phyloP scores from a whole-genome alignment of 2,888 invertebrate species.

The Bellardia bayeri region DNA sequence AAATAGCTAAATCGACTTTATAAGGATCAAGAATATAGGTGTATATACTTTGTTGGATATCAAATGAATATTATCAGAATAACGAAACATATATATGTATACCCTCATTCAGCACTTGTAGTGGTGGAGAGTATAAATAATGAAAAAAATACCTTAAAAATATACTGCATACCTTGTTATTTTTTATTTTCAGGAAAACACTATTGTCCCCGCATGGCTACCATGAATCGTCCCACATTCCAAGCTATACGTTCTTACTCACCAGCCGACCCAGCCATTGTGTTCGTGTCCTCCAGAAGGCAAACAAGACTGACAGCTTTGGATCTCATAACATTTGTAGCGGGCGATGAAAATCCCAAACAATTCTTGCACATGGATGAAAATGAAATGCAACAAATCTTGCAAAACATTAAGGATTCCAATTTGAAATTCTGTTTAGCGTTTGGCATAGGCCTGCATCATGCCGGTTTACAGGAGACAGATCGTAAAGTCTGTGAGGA shows the following conservation, averaged over 20 bases:
- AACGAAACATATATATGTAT: too few species aligned
- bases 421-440: constrained; percentile 96
- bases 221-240: constrained; percentile 99
- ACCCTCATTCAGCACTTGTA: too few species aligned
- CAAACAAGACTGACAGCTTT: constrained; percentile 98
- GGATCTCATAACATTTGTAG: constrained; percentile 95
- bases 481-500: constrained; percentile 97
- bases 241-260: constrained; percentile 97
- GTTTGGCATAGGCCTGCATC: constrained; percentile 99
- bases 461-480: constrained; percentile 97
- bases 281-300: constrained; percentile 97
- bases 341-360: constrained; percentile 96
- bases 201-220: constrained; percentile 99
- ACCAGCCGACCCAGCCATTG: constrained; percentile 94
- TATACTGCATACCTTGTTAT: too few species aligned
- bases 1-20: too few species aligned
- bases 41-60: too few species aligned
- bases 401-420: constrained; percentile 90
- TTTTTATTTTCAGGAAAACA: constrained; percentile 87
- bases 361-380: constrained; percentile 97
- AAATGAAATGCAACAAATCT: constrained; percentile 92
- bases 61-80: too few species aligned
- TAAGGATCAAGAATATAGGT: too few species aligned
- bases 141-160: too few species aligned
- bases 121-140: too few species aligned